A percentile compares a stretch with the other conserved stretches of the same genome.
phyloP scores from a whole-genome alignment of 1,140 invertebrate genomes.

The Eufriesea mexicana region DNA sequence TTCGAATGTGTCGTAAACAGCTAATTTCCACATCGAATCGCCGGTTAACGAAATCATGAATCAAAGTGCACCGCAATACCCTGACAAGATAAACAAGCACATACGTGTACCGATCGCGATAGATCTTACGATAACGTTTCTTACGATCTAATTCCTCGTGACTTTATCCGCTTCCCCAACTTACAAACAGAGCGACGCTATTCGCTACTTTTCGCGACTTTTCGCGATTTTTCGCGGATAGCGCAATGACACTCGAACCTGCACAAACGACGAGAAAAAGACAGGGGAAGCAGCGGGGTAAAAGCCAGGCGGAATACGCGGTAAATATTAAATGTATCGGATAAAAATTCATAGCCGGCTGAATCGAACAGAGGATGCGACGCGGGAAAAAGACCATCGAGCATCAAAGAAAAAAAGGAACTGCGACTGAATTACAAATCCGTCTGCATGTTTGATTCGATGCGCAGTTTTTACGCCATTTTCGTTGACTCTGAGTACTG shows the following conservation, averaged over 20 bases:
- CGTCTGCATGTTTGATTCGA: background rate
- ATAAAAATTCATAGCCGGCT: slow-evolving; percentile 12
- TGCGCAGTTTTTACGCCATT: background rate
- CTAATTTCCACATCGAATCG: no score
- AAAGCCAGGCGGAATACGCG: background rate
- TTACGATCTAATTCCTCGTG: no score
- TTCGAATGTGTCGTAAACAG: no score
- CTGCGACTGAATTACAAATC: slow-evolving; percentile 18
- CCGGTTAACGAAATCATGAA: no score
- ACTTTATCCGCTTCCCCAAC: no score
- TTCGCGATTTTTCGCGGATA: background rate
- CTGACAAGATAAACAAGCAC: no score
- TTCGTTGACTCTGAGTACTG: background rate
- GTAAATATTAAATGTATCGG: slow-evolving; percentile 34
- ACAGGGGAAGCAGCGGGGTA: background rate
- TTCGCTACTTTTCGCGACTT: no score
- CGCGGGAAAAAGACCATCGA: no score
- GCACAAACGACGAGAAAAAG: background rate
- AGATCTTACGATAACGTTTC: no score
- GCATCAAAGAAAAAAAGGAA: background rate
- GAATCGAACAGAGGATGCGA: background rate
- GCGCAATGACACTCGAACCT: background rate
- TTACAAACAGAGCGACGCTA: no score
- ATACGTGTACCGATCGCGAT: no score
- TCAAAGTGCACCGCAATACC: no score